phyloP scores from a whole-genome alignment of 2,888 invertebrate genomes.

The Erannis defoliaria region DNA sequence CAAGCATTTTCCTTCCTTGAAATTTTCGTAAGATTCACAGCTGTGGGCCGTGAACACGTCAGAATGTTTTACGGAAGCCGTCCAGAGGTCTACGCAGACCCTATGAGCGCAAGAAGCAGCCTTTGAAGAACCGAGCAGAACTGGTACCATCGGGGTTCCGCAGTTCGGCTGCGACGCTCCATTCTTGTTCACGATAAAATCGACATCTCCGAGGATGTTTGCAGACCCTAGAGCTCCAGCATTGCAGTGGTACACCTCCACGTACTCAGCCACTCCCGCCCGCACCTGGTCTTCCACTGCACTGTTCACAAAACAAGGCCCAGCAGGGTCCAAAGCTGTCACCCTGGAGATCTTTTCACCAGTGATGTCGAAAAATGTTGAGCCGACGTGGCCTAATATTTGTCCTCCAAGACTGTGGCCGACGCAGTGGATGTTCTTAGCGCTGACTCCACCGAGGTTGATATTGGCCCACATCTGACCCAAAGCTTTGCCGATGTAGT shows the following conservation, averaged over 20 bases:
- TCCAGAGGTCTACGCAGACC: conserved; percentile 71
- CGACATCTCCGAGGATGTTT: conserved; percentile 82
- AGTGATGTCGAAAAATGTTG: conserved; percentile 62
- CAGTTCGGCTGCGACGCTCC: conserved; percentile 86
- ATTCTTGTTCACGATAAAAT: conserved; percentile 87
- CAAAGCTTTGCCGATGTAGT: conserved; percentile 74
- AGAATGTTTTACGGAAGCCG: conserved; percentile 67
- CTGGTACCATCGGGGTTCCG: conserved; percentile 69
- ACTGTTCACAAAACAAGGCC: conserved; percentile 77
- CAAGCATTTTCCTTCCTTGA: conserved; percentile 64
- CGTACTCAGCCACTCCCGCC: conserved; percentile 85
- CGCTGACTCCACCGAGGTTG: conserved; percentile 61
- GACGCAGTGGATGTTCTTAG: conserved; percentile 73
- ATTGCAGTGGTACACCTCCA: conserved; percentile 88
- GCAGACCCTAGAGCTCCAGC: conserved; percentile 82
- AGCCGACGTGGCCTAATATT: conserved; percentile 71
- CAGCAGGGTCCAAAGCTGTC: conserved; percentile 78
- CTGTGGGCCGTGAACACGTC: conserved; percentile 68
- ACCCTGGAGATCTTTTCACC: conserved; percentile 67
- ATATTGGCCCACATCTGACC: conserved; percentile 65
- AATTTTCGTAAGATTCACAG: conserved; percentile 70
- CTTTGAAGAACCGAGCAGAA: conserved; percentile 70
- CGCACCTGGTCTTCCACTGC: conserved; percentile 78
- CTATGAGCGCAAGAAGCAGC: conserved; percentile 77
- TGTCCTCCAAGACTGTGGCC: conserved; percentile 79